Evolutionary conservation across 2,797 vertebrate species (phyloP), one percentile per base, ranked within the genome.

Genomic region (Galagoides demidoff): DNA sequence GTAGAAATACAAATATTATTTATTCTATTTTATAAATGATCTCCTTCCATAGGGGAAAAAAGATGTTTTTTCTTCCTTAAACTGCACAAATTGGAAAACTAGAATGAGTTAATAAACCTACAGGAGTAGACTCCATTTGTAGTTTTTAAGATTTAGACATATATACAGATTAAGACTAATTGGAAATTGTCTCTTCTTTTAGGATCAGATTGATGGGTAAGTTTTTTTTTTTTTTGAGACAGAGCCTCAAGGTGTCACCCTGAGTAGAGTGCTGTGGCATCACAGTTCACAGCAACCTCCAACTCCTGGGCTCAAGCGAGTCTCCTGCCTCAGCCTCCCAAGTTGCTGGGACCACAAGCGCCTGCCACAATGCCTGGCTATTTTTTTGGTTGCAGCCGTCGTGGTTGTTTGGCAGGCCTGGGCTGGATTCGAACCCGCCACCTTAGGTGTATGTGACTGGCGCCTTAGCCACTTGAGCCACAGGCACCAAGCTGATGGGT

Each of bases 81-180:
- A 70, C 59, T 77, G 16, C 90, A 49, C 52, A 74, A 94, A 94
- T 93, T 45, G 23, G 61, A 92, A 96, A 92, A 37, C 43, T n/a
- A 82, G 70, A 89, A 86, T 83, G 34, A 70, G 10, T 90, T 76
- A 71, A 57, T 87, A 76, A 89, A 27, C 17, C 11, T 82, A 5
- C 43, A 94, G 55, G 37, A 73, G 34, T 68, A 71, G 34, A 1
- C n/a, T 68, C 57, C 16, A 61, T 61, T 59, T 81, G 23, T 59
- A 39, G 25, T 13, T 85, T 52, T 90, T 66, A 66, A 25, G 16
- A 71, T 22, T 34, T 71, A 77, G 3, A 82, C 13, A 74, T 37
- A 45, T 61, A 31, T 5, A 64, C 16, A 68, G 34, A 57, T 31
- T 45, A 73, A n/a, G 20, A 25, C 23, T 85, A 39, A 88, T 39